These are phyloP conservation scores for Merluccius polli DNA, from an alignment of 2,797 vertebrate genomes.

Conservation along the genomic window DNA sequence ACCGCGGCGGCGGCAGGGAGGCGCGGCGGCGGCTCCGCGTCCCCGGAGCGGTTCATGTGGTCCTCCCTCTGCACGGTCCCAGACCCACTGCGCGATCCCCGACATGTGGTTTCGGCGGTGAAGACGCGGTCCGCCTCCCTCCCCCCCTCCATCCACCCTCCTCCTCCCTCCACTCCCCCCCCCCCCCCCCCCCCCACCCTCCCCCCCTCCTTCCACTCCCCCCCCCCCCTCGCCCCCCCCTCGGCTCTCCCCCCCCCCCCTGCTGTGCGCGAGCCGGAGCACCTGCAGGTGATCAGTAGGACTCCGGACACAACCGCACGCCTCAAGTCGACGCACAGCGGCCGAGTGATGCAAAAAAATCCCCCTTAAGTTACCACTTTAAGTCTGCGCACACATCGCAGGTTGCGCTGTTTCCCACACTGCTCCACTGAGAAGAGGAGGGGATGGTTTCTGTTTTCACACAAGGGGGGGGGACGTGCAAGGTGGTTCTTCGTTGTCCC, in stretches of 20 bases:
- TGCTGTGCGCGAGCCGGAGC: background rate
- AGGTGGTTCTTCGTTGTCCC: too few species aligned
- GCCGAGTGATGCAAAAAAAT: background rate
- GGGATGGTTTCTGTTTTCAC: too few species aligned
- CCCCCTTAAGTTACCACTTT: too few species aligned
- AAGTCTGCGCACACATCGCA: too few species aligned
- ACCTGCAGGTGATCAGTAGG: background rate
- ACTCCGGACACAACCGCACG: background rate
- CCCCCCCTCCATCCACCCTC: conserved; percentile 11
- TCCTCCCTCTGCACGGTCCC: conserved; percentile 75
- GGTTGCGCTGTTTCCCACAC: too few species aligned
- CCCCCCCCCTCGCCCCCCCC: background rate
- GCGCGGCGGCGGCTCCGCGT: conserved; percentile 42
- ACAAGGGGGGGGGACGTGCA: too few species aligned
- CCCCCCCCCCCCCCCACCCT: too few species aligned
- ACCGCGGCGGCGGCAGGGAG: conserved; percentile 58
- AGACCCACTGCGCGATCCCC: conserved; percentile 79
- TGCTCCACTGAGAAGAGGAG: too few species aligned
- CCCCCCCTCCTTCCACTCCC: background rate
- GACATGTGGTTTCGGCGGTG: conserved; percentile 8
- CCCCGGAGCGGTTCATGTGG: conserved; percentile 72
- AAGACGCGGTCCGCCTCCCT: too few species aligned
- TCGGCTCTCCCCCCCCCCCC: background rate
- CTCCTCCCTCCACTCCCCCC: too few species aligned
- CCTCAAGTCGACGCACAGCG: background rate